Percentiles rank a stretch among this genome's conserved stretches.
Evolutionary conservation across 2,797 vertebrate species (phyloP).

Genomic region (Crocidura indochinensis): DNA sequence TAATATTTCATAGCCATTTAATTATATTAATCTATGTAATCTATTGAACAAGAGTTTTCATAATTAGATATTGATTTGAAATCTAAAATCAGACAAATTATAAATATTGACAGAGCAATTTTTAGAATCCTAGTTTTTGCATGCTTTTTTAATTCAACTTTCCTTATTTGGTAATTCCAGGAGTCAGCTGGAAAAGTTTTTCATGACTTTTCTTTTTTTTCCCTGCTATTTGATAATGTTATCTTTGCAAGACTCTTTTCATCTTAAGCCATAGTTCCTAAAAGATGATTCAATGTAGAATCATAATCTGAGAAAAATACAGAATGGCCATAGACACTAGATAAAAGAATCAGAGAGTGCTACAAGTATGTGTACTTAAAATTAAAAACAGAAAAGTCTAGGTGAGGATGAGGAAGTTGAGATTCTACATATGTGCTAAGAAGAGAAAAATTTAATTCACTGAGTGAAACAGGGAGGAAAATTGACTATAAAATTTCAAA

Average conservation of each 20-base stretch:
- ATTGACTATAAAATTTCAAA: constrained; percentile 55
- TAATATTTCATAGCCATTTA: constrained; percentile 2
- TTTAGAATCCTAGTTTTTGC: constrained; percentile 16
- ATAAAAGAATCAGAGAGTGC: not conserved
- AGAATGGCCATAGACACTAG: not conserved
- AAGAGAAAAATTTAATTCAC: not conserved
- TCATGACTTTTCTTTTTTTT: constrained; percentile 48
- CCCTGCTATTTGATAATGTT: constrained; percentile 16
- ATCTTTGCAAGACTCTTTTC: constrained; percentile 41
- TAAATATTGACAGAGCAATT: constrained; percentile 38
- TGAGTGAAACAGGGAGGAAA: not conserved
- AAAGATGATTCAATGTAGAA: not conserved
- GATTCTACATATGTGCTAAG: constrained; percentile 10
- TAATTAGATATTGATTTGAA: constrained; percentile 35
- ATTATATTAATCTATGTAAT: constrained; percentile 23
- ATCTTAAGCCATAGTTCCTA: not conserved
- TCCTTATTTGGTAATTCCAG: constrained; percentile 23
- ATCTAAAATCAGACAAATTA: constrained; percentile 46
- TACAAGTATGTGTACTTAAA: constrained; percentile 36
- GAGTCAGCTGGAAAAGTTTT: not conserved
- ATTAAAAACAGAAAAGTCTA: constrained; percentile 14
- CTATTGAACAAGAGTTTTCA: constrained; percentile 48
- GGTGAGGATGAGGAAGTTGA: not conserved
- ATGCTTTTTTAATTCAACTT: constrained; percentile 41
- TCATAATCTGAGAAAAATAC: not conserved